Conservation (phyloP, 1,140 invertebrate genomes). For the Brachionus rotundiformis region DNA sequence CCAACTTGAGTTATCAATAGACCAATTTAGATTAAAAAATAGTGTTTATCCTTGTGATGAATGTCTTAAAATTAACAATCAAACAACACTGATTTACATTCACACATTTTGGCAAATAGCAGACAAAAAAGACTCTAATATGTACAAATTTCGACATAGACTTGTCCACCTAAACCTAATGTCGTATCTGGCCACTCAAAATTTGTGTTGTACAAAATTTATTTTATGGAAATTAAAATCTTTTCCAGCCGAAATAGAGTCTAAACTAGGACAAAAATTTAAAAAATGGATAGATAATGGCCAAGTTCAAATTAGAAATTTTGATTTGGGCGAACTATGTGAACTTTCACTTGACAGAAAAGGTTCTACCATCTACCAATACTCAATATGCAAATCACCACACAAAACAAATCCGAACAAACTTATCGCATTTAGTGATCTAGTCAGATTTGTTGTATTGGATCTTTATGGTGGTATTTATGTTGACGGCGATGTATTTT, state of each 20-base stretch:
- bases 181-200: conserved; percentile 20
- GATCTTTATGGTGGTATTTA: conserved; percentile 36
- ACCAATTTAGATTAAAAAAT: not conserved
- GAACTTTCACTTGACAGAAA: not conserved
- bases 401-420: not conserved
- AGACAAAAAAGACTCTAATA: not conserved
- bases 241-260: not conserved
- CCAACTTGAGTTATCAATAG: not conserved
- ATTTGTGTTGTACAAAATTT: conserved; percentile 11
- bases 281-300: not conserved
- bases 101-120: conserved; percentile 28
- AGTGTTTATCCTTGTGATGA: not conserved
- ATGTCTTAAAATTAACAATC: not conserved
- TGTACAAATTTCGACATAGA: not conserved
- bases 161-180: not conserved
- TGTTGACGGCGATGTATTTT: conserved; percentile 35
- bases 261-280: not conserved
- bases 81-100: not conserved
- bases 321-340: not conserved
- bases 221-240: conserved; percentile 9
- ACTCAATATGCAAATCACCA: not conserved
- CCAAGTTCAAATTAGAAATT: not conserved
- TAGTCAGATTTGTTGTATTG: not conserved
- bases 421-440: not conserved
- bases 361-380: not conserved